Conservation (phyloP, 30 jellyfish, hydroid and myxozoan genomes). For the Hydra vulgaris region DNA sequence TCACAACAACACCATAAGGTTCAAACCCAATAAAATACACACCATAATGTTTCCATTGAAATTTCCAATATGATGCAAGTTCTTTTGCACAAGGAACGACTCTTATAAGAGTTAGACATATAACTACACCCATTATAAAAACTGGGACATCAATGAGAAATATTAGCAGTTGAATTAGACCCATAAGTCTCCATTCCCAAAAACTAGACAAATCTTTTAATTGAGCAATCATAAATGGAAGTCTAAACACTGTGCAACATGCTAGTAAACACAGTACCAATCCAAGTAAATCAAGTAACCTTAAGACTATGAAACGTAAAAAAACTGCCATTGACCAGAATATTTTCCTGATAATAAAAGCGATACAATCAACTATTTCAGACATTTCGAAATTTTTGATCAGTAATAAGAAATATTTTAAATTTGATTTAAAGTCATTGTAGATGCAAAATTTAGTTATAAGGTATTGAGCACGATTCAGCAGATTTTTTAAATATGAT, state of each 20-base stretch:
- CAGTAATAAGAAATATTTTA: too few species aligned
- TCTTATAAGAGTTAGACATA: constrained; percentile 49
- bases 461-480: too few species aligned
- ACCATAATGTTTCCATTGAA: constrained; percentile 21
- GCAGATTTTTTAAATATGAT: too few species aligned
- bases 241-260: constrained; percentile 50
- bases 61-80: constrained; percentile 26
- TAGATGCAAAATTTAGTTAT: too few species aligned
- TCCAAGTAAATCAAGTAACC: constrained; percentile 72
- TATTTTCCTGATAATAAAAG: constrained; percentile 59
- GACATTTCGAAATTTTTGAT: constrained; percentile 47
- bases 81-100: constrained; percentile 46
- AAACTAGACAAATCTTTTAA: constrained; percentile 30
- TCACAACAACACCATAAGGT: constrained; percentile 38
- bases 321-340: constrained; percentile 53
- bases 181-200: constrained; percentile 62
- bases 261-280: constrained; percentile 59
- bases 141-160: constrained; percentile 55
- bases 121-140: constrained; percentile 35
- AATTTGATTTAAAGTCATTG: too few species aligned
- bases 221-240: constrained; percentile 62
- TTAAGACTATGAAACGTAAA: constrained; percentile 40
- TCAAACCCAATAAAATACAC: constrained; percentile 48
- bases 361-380: constrained; percentile 73
- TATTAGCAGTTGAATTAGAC: constrained; percentile 51